Base-by-base conservation (phyloP, 1,140 invertebrate species). In the Orchesella cincta region DNA sequence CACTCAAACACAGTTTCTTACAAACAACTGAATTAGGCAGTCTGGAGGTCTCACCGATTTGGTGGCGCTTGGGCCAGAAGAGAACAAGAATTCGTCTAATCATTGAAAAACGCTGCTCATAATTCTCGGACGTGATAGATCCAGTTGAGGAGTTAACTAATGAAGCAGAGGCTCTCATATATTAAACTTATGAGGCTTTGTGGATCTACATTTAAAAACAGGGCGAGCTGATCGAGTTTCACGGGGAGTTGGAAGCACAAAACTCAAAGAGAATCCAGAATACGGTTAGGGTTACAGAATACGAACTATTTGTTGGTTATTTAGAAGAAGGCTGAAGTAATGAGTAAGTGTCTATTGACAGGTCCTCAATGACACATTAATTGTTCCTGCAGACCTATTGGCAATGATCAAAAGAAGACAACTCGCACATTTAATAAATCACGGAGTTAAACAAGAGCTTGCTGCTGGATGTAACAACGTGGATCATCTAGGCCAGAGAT, bases 91-190 rank as follows among this genome's bases (percentile, higher is more conserved):
- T 29, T 29, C 62, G 5, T 18, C 62, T 29, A 3, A 31, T 1
- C 3, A 31, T 5, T 67, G 29, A 33, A 12, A 12, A 67, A 16
- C 8, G 31, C 33, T 14, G 26, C 8, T 5, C 5, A 2, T 12
- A 67, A n/a, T 31, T 29, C 33, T 67, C 62, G 12, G 33, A 67
- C n/a, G 62, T 67, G 31, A 67, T 67, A 29, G n/a, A 33, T n/a
- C 62, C 62, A 18, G 2, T 67, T 2, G 62, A 67, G 33, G 62
- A 29, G 23, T 23, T 67, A 14, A 12, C 62, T 8, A 33, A 2
- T 3, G 62, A 67, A 29, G 62, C 31, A 14, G 62, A 67, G 14
- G n/a, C 31, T 26, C n/a, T 67, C n/a, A 12, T 23, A 67, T 23
- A 33, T 67, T 3, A 67, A 67, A 33, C 23, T 67, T 14, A 67